phyloP scores from a whole-genome alignment of 2,888 invertebrate genomes.

The Caenorhabditis doughertyi region DNA sequence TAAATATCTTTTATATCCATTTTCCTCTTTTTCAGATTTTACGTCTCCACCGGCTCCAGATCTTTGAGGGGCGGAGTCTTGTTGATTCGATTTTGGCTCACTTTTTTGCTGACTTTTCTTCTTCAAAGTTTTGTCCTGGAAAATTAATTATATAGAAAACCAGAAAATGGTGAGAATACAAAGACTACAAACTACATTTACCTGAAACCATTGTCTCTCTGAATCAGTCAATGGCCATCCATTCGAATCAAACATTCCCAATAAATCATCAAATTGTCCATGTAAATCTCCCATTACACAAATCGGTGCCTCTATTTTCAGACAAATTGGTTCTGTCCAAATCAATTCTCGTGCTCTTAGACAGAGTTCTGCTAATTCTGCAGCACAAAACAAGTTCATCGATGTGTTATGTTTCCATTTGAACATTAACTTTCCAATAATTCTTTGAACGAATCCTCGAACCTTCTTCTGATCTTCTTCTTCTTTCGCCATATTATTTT shows the following conservation, averaged over 20 bases:
- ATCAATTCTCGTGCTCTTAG: slow-evolving; percentile 75
- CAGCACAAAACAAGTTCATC: slow-evolving; percentile 70
- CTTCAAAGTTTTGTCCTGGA: slow-evolving; percentile 17
- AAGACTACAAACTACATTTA: not conserved
- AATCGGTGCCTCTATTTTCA: slow-evolving; percentile 87
- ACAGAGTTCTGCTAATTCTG: slow-evolving; percentile 76
- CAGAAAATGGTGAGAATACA: not conserved
- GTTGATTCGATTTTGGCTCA: not conserved
- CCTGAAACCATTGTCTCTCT: slow-evolving; percentile 17
- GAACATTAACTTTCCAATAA: slow-evolving; percentile 48
- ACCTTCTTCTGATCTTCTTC: slow-evolving; percentile 37
- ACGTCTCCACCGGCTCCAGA: not conserved
- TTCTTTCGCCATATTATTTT: slow-evolving; percentile 27
- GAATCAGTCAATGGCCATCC: slow-evolving; percentile 64
- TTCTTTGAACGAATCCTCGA: slow-evolving; percentile 36
- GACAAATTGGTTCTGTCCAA: slow-evolving; percentile 69
- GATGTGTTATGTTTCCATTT: slow-evolving; percentile 49
- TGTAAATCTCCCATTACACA: slow-evolving; percentile 99
- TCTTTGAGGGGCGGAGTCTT: slow-evolving; percentile 6
- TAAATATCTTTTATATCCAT: slow-evolving; percentile 87
- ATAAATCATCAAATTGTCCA: slow-evolving; percentile 89
- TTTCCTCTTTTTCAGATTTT: not conserved
- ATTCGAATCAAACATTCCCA: slow-evolving; percentile 73
- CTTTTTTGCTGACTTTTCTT: not conserved
- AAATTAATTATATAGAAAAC: not conserved